phyloP scores from a whole-genome alignment of 2,888 invertebrate species.

The Mimas tiliae region DNA sequence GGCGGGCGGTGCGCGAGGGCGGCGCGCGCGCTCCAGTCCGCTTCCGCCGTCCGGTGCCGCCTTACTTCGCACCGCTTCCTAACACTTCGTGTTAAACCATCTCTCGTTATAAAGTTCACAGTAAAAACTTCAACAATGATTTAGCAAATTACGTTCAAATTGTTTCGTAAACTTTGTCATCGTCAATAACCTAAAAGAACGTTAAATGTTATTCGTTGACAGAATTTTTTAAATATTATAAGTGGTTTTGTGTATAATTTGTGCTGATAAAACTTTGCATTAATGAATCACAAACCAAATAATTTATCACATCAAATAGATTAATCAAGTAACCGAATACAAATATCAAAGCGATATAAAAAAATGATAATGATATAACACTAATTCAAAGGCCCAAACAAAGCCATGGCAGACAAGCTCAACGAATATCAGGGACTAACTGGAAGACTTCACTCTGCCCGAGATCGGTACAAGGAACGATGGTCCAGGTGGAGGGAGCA shows the following conservation, averaged over 20 bases:
- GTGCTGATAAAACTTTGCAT: neutral
- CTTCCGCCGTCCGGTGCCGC: slow-evolving; percentile 50
- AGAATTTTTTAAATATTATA: neutral
- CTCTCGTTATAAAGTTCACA: slow-evolving; percentile 22
- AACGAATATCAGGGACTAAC: slow-evolving; percentile 91
- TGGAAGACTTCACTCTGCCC: slow-evolving; percentile 88
- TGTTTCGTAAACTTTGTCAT: slow-evolving; percentile 14
- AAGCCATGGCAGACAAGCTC: slow-evolving; percentile 89
- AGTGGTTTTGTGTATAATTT: neutral
- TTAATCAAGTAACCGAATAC: neutral
- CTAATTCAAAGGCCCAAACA: too few species aligned
- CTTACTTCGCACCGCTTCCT: slow-evolving; percentile 27
- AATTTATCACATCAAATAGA: neutral
- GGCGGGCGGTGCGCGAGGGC: slow-evolving; percentile 66
- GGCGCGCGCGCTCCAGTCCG: slow-evolving; percentile 74
- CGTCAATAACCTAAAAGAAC: neutral
- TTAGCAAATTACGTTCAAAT: neutral
- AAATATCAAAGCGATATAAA: neutral
- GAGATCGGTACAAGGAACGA: slow-evolving; percentile 87
- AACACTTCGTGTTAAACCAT: slow-evolving; percentile 26
- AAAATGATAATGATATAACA: neutral
- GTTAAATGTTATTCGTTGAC: neutral
- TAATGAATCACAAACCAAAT: neutral
- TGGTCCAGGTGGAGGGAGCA: slow-evolving; percentile 86
- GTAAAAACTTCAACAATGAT: slow-evolving; percentile 4